Base-by-base conservation (phyloP, 2,888 invertebrate species). In the Candidula unifasciata region DNA sequence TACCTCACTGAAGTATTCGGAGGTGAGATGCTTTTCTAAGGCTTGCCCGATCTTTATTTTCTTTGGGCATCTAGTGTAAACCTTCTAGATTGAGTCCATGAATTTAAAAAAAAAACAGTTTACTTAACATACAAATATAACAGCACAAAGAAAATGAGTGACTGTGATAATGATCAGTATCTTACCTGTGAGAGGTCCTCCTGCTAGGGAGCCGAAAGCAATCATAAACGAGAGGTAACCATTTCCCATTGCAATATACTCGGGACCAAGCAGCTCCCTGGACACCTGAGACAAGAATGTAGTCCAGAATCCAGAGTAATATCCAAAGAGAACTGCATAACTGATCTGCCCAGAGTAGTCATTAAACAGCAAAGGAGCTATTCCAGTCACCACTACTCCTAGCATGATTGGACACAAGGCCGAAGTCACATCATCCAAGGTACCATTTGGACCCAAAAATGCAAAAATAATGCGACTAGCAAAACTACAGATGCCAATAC, bases 301-400 rank as follows among this genome's bases (percentile, higher is more conserved):
- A 18, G 91, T 92, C 93, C 93, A 93, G 87, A 91, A 93, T 27
- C 92, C 93, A 82, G 89, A 89, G 87, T 93, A 93, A 88, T 93
- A 92, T 77, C 93, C 93, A 86, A 92, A 92, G 80, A 93, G 87
- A 54, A 93, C 83, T 16, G 91, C 89, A 86, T 91, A 93, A 35
- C 91, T 91, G 24, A 93, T 91, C 86, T 92, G 92, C 24, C 93
- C 93, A 0, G 93, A 88, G 86, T 89, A 91, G 79, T 91, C 89
- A 69, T 92, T 88, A 87, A 93, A 92, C 82, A 93, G 86, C 80
- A 92, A 86, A 3, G 91, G 92, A 35, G 90, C 91, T 37, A 92
- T 90, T 18, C 92, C 92, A 0, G 93, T 93, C 35, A 93, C 85
- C 5, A 93, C 92, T 13, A 91, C 89, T 0, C 92, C 91, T 5